Base-by-base conservation (phyloP, 2,888 invertebrate genomes). In the Cryptocephalus primarius region DNA sequence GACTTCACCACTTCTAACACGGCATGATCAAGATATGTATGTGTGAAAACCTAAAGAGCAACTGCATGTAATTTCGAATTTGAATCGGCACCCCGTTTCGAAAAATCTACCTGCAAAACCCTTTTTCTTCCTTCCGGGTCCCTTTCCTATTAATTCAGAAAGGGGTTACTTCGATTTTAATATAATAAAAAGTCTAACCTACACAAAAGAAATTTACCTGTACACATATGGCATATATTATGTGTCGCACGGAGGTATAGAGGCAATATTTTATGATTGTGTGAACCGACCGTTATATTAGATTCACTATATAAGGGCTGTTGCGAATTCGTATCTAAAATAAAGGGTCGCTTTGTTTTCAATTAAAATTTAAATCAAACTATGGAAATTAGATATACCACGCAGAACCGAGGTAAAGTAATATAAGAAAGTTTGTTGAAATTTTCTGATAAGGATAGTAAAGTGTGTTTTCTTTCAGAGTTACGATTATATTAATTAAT, bases 51-150 rank as follows among this genome's bases (percentile, higher is more conserved):
- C 61, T 63, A 57, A 62, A 62, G 53, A 53, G 59, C 58, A 61
- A 68, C 68, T 68, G 64, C 63, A 38, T 32, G 58, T 63, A 63
- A 67, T 66, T 64, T 63, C 59, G 58, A 62, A 58, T 60, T 58
- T 57, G 53, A 56, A 56, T 36, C 50, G 56, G 54, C 55, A 56
- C 57, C 58, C 57, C 53, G 57, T 60, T 59, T 58, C 56, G 60
- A 64, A 63, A 65, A 65, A 65, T 62, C 68, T 70, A 70, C 69
- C 70, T 70, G 69, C 68, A 63, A 53, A 60, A 58, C 57, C 64
- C 64, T 59, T 32, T 59, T 66, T 64, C 66, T 68, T 68, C 67
- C 67, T 68, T 68, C 68, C 68, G 68, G 68, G 61, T 62, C 61
- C 61, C 60, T 56, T 53, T 56, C 14, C 34, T 13, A 56, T 55